These are phyloP conservation scores for Eupristina koningsbergeri DNA, from an alignment of 1,140 invertebrate genomes.

Conservation along the genomic window DNA sequence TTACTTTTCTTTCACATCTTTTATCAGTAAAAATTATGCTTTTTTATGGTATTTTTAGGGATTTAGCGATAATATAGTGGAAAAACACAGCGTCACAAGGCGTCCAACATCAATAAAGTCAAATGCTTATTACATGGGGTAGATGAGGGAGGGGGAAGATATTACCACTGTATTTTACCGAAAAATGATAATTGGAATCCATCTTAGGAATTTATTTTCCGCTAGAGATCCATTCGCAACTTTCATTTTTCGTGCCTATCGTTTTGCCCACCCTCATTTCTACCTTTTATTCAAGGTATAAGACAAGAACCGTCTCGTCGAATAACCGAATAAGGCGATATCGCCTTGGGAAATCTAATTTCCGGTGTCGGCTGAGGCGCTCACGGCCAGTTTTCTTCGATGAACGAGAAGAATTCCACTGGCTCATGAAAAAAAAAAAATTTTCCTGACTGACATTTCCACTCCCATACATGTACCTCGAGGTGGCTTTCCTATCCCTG, in stretches of 20 bases:
- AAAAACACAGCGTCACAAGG: neutral
- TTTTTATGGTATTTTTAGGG: too few species aligned
- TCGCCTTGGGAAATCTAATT: constrained; percentile 40
- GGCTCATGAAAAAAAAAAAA: neutral
- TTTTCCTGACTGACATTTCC: neutral
- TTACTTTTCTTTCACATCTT: too few species aligned
- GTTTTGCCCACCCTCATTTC: neutral
- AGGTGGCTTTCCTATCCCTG: too few species aligned
- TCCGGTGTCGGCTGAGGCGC: constrained; percentile 4
- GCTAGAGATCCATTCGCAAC: neutral
- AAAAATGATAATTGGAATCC: neutral
- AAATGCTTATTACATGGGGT: neutral
- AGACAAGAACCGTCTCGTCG: neutral
- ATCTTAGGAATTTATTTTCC: neutral
- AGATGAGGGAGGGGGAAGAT: too few species aligned
- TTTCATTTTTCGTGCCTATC: neutral
- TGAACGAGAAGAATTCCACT: neutral
- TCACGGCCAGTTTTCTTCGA: too few species aligned
- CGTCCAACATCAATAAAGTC: neutral
- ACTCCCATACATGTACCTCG: too few species aligned
- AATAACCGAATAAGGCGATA: neutral
- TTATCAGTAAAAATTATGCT: too few species aligned
- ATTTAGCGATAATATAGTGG: too few species aligned
- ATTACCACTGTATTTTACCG: neutral
- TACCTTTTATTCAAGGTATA: neutral